Evolutionary conservation across 2,888 invertebrate species (phyloP), one percentile per base, ranked within the genome.

Genomic region (Drosophila subquinaria): DNA sequence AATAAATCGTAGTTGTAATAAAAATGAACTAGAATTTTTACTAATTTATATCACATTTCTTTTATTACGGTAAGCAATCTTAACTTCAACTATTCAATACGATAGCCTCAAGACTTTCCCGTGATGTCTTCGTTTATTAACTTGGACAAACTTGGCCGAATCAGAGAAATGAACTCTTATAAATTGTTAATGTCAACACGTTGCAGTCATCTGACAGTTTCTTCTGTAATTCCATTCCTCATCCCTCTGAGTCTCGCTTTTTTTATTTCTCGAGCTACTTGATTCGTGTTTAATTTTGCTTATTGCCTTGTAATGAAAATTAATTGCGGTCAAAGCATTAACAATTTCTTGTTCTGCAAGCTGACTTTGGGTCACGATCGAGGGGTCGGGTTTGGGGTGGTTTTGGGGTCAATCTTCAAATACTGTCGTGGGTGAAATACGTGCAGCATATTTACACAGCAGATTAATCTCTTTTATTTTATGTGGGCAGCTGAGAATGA

Each of bases 221-320:
- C 50, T 27, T 23, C 36, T 23, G 3, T 56, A 13, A 6, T 50
- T 6, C 17, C 33, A 33, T 33, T 17, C 0, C 2, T 10, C 30
- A 11, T 5, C 20, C 23, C 27, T 30, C n/a, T 30, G 20, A 1
- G 0, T 17, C 10, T 11, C 62, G 0, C 30, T 17, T 20, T 36
- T 23, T 10, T 40, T 36, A n/a, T 15, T 20, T 23, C 20, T 48
- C 15, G n/a, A 47, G 55, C 72, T 45, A 57, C 81, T 81, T 84
- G 81, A 87, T 84, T 77, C 84, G 87, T 80, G 78, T 80, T 86
- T 84, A 86, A 87, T 84, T 84, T 80, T 66, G 82, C 78, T 85
- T 84, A 87, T 84, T 85, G 84, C 84, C 76, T 61, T 75, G 84
- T 85, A 84, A 87, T 85, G 87, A 84, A 85, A 87, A 85, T 85